Percentiles rank a stretch among this genome's conserved stretches.
These are phyloP conservation scores for Umimayanthus chanpuru DNA, from an alignment of 92 coral and sea anemone species.

Conservation along the genomic window DNA sequence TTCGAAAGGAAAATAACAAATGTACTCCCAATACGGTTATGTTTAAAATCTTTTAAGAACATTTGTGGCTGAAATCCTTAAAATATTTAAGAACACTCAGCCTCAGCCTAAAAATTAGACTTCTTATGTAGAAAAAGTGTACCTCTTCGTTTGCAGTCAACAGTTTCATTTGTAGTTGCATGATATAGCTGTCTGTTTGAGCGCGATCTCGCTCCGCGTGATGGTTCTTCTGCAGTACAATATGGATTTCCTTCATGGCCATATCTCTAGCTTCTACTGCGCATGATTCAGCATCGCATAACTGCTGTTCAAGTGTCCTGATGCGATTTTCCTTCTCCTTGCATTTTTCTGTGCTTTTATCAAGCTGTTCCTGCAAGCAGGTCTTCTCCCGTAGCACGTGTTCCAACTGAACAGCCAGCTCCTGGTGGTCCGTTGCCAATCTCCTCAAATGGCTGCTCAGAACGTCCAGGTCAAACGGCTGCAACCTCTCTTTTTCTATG, in stretches of 20 bases:
- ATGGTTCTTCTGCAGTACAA: constrained; percentile 46
- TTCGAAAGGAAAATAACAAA: too few species aligned
- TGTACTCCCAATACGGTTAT: too few species aligned
- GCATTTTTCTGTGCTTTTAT: constrained; percentile 52
- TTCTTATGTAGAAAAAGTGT: neutral
- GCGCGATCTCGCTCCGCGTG: constrained; percentile 41
- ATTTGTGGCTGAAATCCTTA: too few species aligned
- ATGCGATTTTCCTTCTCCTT: constrained; percentile 56
- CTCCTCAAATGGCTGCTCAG: constrained; percentile 65
- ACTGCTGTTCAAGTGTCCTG: constrained; percentile 54
- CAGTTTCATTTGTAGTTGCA: constrained; percentile 72
- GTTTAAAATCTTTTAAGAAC: too few species aligned
- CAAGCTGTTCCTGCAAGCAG: constrained; percentile 56
- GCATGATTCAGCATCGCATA: constrained; percentile 52
- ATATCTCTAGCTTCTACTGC: constrained; percentile 45
- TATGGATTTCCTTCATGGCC: constrained; percentile 50
- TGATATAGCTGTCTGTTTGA: constrained; percentile 66
- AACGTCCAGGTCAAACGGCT: constrained; percentile 59
- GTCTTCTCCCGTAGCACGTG: constrained; percentile 55
- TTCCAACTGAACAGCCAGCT: constrained; percentile 56
- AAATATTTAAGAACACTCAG: too few species aligned
- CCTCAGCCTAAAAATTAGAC: too few species aligned
- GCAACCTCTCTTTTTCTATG: constrained; percentile 23
- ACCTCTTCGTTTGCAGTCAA: constrained; percentile 65
- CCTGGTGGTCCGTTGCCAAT: constrained; percentile 65